Evolutionary conservation across 1,140 invertebrate species (phyloP).

Genomic region (Solen grandis): DNA sequence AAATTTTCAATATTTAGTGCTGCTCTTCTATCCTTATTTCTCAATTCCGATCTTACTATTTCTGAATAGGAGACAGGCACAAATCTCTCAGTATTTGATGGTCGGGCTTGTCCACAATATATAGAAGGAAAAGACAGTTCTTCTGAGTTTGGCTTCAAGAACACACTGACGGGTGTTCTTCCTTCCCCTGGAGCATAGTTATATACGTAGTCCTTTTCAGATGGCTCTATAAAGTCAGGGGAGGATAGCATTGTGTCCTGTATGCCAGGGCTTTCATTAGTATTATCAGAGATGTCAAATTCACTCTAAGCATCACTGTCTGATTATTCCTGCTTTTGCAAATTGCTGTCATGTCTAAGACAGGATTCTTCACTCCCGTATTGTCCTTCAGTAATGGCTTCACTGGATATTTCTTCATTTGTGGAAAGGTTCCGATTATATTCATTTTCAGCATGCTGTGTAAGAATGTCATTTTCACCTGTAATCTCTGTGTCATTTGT

Average conservation of each 20-base stretch:
- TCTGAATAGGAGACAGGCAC: slow-evolving; percentile 3
- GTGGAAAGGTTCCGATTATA: too few relatives aligned
- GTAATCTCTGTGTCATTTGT: too few relatives aligned
- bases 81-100: slow-evolving; percentile 4
- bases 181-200: slow-evolving; percentile 59
- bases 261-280: slow-evolving; percentile 27
- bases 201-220: slow-evolving; percentile 53
- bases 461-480: too few relatives aligned
- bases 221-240: slow-evolving; percentile 55
- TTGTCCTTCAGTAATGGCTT: too few relatives aligned
- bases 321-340: too few relatives aligned
- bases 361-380: too few relatives aligned
- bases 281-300: slow-evolving; percentile 53
- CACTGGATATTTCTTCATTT: too few relatives aligned
- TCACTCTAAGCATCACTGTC: slow-evolving; percentile 54
- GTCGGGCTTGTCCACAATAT: slow-evolving; percentile 14
- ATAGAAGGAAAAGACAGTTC: slow-evolving; percentile 42
- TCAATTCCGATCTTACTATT: slow-evolving; percentile 2
- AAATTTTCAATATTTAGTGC: too few relatives aligned
- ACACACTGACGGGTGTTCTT: slow-evolving; percentile 49
- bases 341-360: too few relatives aligned
- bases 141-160: slow-evolving; percentile 43
- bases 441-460: too few relatives aligned
- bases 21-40: too few relatives aligned
- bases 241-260: slow-evolving; percentile 54